These are phyloP conservation scores for Lepidocyrtinus sp. DNA, from an alignment of 2,888 invertebrate species.

Conservation along the genomic window DNA sequence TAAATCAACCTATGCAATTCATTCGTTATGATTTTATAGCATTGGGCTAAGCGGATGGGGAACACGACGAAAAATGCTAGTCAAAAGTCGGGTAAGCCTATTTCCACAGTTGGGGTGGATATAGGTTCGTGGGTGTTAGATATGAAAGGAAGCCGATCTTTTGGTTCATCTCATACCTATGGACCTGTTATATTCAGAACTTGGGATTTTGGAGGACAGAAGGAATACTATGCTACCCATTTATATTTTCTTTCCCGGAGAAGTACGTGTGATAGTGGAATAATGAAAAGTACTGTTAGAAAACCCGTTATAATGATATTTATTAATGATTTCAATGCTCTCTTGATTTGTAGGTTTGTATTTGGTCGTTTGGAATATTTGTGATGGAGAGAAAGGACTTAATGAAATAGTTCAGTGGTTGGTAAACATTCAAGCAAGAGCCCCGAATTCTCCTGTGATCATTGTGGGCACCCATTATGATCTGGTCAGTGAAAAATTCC, in stretches of 20 bases:
- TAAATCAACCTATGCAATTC: background rate
- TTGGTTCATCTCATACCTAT: conserved; percentile 77
- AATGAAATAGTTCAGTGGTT: conserved; percentile 95
- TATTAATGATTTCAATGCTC: background rate
- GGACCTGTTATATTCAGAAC: conserved; percentile 93
- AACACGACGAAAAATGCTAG: conserved; percentile 72
- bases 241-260: conserved; percentile 97
- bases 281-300: background rate
- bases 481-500: conserved; percentile 79
- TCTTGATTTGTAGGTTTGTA: conserved; percentile 77
- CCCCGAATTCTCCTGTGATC: conserved; percentile 96
- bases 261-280: no score
- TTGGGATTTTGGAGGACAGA: conserved; percentile 99
- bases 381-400: conserved; percentile 91
- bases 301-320: background rate
- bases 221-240: conserved; percentile 98
- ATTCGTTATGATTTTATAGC: conserved; percentile 75
- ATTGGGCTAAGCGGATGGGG: conserved; percentile 97
- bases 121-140: conserved; percentile 96
- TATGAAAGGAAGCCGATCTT: conserved; percentile 81
- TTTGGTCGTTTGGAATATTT: conserved; percentile 94
- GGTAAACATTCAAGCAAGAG: conserved; percentile 93
- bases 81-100: conserved; percentile 81
- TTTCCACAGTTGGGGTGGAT: conserved; percentile 98
- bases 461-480: conserved; percentile 98